These are phyloP conservation scores for Catocala fraxini DNA, from an alignment of 2,888 invertebrate species.

Conservation along the genomic window DNA sequence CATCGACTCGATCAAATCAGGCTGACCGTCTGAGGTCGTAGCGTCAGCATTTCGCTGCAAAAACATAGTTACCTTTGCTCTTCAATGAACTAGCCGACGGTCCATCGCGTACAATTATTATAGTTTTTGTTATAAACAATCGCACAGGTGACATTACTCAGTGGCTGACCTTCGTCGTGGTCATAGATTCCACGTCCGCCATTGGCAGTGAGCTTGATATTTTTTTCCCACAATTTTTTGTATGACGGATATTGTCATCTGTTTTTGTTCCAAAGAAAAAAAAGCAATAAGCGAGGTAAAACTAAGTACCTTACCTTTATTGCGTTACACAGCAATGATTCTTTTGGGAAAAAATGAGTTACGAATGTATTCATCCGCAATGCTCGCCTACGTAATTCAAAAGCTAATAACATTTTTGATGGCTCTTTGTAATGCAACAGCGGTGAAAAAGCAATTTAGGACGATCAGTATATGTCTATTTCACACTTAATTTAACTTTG, in stretches of 20 bases:
- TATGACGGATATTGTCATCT: slow-evolving; percentile 57
- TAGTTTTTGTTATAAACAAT: slow-evolving; percentile 43
- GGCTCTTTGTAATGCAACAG: slow-evolving; percentile 37
- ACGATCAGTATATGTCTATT: slow-evolving; percentile 54
- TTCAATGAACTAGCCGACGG: slow-evolving; percentile 20
- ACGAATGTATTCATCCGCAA: slow-evolving; percentile 58
- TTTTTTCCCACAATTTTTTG: slow-evolving; percentile 66
- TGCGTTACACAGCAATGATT: slow-evolving; percentile 63
- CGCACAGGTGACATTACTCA: slow-evolving; percentile 30
- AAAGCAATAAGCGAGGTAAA: slow-evolving; percentile 60
- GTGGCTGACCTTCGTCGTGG: slow-evolving; percentile 57
- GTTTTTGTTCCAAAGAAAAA: slow-evolving; percentile 60
- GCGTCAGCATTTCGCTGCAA: slow-evolving; percentile 5
- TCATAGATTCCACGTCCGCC: slow-evolving; percentile 64
- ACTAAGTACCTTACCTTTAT: slow-evolving; percentile 56
- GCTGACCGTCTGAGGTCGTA: slow-evolving; percentile 4
- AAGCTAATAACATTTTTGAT: slow-evolving; percentile 59
- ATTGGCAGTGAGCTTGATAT: slow-evolving; percentile 83
- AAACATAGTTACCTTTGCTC: slow-evolving; percentile 18
- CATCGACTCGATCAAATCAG: not conserved
- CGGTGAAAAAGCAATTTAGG: slow-evolving; percentile 55
- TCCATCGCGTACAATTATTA: slow-evolving; percentile 35
- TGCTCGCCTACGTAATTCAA: slow-evolving; percentile 54
- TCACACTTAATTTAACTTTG: slow-evolving; percentile 55
- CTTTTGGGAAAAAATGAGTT: slow-evolving; percentile 58